Percentiles rank a stretch among this genome's conserved stretches.
Conservation (phyloP, 2,113 vertebrate species). For the Pedionomus torquatus region DNA sequence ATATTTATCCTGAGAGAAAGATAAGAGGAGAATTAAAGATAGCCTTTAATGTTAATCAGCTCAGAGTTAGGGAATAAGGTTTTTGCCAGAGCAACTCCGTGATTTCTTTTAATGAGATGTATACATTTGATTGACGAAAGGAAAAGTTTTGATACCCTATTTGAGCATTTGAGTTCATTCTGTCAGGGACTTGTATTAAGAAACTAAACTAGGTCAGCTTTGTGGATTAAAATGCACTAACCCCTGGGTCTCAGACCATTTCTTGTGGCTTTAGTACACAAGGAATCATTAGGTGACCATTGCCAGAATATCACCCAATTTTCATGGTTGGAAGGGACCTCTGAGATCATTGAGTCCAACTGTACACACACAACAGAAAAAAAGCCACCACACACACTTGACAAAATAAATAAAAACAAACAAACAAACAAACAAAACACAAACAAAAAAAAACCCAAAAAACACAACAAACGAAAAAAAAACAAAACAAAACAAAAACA, state of each 20-base stretch:
- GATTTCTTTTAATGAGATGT: not conserved
- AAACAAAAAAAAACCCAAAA: no score
- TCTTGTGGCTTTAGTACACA: rapidly evolving
- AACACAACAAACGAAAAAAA: no score
- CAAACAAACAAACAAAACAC: no score
- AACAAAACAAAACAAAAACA: no score
- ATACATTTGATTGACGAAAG: not conserved
- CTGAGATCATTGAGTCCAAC: no score
- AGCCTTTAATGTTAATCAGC: not conserved
- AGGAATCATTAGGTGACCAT: not conserved
- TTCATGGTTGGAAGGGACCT: no score
- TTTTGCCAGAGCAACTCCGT: not conserved
- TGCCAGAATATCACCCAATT: no score
- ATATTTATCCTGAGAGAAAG: not conserved
- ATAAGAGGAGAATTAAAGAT: not conserved
- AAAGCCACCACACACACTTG: no score
- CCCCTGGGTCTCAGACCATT: not conserved
- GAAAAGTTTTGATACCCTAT: not conserved
- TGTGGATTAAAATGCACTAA: rapidly evolving
- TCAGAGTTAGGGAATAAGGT: not conserved
- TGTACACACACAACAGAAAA: no score
- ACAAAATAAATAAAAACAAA: no score
- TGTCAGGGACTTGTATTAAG: not conserved
- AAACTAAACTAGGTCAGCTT: not conserved
- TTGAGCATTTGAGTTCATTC: not conserved